Percentiles rank a stretch among this genome's conserved stretches.
phyloP scores from a whole-genome alignment of 1,140 invertebrate genomes.

The Ips nitidus region DNA sequence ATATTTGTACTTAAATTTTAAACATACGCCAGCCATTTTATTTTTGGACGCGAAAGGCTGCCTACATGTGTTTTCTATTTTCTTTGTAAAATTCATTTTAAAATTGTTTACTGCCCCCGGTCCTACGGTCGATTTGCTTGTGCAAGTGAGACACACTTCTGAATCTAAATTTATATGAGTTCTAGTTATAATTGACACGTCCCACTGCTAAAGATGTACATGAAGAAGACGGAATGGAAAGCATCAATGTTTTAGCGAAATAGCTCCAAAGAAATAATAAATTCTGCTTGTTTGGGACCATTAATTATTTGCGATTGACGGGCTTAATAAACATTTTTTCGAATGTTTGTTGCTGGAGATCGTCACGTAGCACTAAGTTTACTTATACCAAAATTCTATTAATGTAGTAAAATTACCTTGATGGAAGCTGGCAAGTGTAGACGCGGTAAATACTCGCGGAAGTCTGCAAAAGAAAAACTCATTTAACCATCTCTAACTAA shows the following conservation, averaged over 20 bases:
- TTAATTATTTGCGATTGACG: constrained; percentile 19
- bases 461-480: constrained; percentile 47
- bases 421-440: constrained; percentile 50
- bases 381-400: background rate
- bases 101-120: background rate
- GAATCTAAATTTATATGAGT: no score
- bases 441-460: constrained; percentile 52
- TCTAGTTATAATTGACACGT: no score
- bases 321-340: constrained; percentile 26
- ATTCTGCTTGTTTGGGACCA: constrained; percentile 21
- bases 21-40: constrained; percentile 28
- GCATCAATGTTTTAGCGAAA: background rate
- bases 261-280: constrained; percentile 10
- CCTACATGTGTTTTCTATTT: constrained; percentile 17
- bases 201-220: no score
- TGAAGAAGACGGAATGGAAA: no score
- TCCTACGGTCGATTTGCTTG: no score
- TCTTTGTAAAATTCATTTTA: constrained; percentile 11
- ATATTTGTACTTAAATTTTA: constrained; percentile 29
- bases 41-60: constrained; percentile 17
- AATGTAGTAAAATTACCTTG: constrained; percentile 45
- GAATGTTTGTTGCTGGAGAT: constrained; percentile 27
- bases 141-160: no score
- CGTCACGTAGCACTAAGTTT: constrained; percentile 14
- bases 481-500: no score